These are phyloP conservation scores for Agriopis aurantiaria DNA, from an alignment of 2,888 invertebrate species.

Conservation along the genomic window DNA sequence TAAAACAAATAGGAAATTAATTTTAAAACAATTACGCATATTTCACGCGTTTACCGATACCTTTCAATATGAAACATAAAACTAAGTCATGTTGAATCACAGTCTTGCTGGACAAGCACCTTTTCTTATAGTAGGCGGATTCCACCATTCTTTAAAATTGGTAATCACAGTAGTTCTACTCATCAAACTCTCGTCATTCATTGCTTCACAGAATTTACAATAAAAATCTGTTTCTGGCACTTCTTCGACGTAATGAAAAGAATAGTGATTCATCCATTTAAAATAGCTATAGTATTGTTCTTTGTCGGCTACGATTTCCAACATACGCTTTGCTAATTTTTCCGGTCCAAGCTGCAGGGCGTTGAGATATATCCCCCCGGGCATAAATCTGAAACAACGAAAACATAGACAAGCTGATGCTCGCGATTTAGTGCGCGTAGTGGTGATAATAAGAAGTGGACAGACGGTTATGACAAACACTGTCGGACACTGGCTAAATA, in stretches of 20 bases:
- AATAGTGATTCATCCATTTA: slow-evolving; percentile 56
- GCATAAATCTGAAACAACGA: slow-evolving; percentile 55
- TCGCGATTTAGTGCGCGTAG: too few species aligned
- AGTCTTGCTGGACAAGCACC: slow-evolving; percentile 32
- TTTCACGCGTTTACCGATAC: too few species aligned
- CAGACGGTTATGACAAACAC: too few species aligned
- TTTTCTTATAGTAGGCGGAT: slow-evolving; percentile 35
- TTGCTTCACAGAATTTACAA: slow-evolving; percentile 53
- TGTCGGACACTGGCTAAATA: too few species aligned
- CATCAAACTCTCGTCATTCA: slow-evolving; percentile 44
- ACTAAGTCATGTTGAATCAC: neutral
- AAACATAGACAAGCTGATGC: too few species aligned
- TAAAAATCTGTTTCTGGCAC: slow-evolving; percentile 51
- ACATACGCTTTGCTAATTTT: slow-evolving; percentile 49
- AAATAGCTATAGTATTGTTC: slow-evolving; percentile 51
- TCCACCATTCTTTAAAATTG: slow-evolving; percentile 51
- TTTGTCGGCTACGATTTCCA: slow-evolving; percentile 47
- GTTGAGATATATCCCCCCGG: slow-evolving; percentile 55
- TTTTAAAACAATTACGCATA: too few species aligned
- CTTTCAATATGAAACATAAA: too few species aligned
- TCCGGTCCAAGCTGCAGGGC: slow-evolving; percentile 42
- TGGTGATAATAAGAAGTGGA: neutral
- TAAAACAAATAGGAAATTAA: too few species aligned
- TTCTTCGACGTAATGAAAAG: slow-evolving; percentile 46
- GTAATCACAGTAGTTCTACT: slow-evolving; percentile 31